Percentiles rank a stretch among this genome's conserved stretches.
These are phyloP conservation scores for Cardiocondyla obscurior DNA, from an alignment of 1,140 invertebrate species.

Conservation along the genomic window DNA sequence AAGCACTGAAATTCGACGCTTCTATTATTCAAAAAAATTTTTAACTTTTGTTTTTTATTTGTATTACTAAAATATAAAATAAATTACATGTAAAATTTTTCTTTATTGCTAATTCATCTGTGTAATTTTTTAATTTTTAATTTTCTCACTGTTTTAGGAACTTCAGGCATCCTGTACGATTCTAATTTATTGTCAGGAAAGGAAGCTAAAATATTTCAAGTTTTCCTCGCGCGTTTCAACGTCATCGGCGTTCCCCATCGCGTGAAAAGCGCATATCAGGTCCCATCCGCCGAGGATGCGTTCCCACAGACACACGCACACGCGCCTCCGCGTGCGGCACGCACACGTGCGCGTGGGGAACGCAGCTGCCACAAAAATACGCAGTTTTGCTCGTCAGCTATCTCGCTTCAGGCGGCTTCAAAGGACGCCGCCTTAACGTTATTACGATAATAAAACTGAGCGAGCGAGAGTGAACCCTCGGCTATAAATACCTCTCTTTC, in stretches of 20 bases:
- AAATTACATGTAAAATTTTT: not conserved
- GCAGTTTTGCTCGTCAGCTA: slow-evolving; percentile 58
- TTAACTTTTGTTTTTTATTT: not conserved
- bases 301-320: slow-evolving; percentile 13
- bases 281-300: slow-evolving; percentile 29
- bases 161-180: not conserved
- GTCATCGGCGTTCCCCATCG: slow-evolving; percentile 4
- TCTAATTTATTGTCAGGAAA: not conserved
- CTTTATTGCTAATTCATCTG: not conserved
- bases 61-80: not conserved
- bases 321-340: not conserved
- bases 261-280: slow-evolving; percentile 38
- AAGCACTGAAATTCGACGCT: not conserved
- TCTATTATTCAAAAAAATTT: too few relatives aligned
- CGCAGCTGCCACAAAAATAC: slow-evolving; percentile 54
- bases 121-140: not conserved
- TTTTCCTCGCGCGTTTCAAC: not conserved
- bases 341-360: slow-evolving; percentile 27
- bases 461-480: slow-evolving; percentile 58
- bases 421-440: slow-evolving; percentile 53
- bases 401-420: slow-evolving; percentile 68
- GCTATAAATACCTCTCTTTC: slow-evolving; percentile 72
- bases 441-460: slow-evolving; percentile 59
- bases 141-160: not conserved
- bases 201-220: not conserved